Evolutionary conservation across 2,888 invertebrate genomes (phyloP), one percentile per base, ranked within the genome.

Genomic region (Erpobdella octoculata): DNA sequence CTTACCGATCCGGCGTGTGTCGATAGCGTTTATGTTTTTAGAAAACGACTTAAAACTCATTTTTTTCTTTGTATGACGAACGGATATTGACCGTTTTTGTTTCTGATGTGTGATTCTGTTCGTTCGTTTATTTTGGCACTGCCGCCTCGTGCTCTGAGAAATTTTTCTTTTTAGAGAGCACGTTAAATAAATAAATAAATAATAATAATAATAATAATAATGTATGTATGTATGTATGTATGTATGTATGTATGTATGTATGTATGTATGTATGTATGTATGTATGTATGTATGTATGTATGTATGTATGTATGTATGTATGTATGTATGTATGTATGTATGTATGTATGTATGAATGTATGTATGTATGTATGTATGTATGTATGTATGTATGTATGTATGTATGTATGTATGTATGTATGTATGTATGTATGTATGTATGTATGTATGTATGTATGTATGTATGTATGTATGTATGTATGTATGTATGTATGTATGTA

Each of bases 311-410:
- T 18, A 59, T 59, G 59, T 18, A 59, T 59, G 59, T 18, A 59
- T 59, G 59, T 18, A 59, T 59, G 59, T 18, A 59, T 59, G 59
- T 18, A 59, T 59, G 59, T 18, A 59, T 59, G 59, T 18, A 59
- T 59, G 59, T 18, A 59, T 59, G 59, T 18, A 59, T 59, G 59
- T 18, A 64, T 64, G 35, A 31, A 64, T 64, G 35, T 15, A 64
- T 64, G 35, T 15, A 64, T 64, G 35, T 15, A 64, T 64, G 35
- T 15, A 64, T 64, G 35, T 15, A 64, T 64, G 35, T 15, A 64
- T 64, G 35, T 15, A 64, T 64, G 35, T 15, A 64, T 64, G 35
- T 15, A 33, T 64, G 65, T 15, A 33, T 64, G 65, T 15, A 33
- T 64, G 65, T 15, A 33, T 64, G 65, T 15, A 33, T 33, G 65